A percentile compares a stretch with the other conserved stretches of the same genome.
phyloP scores from a whole-genome alignment of 2,113 vertebrate species.

The Dromiciops gliroides region DNA sequence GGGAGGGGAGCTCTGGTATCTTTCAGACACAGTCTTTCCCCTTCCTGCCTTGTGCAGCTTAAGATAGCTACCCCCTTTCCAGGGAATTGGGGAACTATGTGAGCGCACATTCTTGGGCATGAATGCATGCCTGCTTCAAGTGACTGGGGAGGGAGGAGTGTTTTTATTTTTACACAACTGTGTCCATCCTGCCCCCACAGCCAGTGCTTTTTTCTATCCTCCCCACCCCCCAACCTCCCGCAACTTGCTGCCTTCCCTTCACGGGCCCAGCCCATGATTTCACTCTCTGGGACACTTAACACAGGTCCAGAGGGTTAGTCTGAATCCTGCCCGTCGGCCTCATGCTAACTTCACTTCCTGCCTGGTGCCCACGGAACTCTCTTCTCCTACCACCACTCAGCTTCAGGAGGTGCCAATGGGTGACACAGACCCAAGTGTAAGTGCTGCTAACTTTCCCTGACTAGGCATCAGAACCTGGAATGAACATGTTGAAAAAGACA shows the following conservation, averaged over 20 bases:
- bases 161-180: not conserved
- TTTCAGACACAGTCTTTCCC: not conserved
- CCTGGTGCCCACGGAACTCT: constrained; percentile 54
- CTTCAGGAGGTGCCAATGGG: accelerated
- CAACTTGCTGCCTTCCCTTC: not conserved
- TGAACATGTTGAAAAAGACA: not conserved
- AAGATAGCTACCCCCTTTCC: too few species aligned
- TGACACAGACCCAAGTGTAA: constrained; percentile 76
- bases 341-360: constrained; percentile 73
- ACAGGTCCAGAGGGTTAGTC: constrained; percentile 91
- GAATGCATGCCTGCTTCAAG: not conserved
- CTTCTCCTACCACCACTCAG: accelerated
- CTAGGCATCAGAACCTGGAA: accelerated
- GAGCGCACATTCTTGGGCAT: not conserved
- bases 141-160: not conserved
- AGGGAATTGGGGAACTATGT: not conserved
- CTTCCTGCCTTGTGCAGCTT: not conserved
- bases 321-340: constrained; percentile 85
- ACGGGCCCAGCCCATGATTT: not conserved
- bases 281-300: not conserved
- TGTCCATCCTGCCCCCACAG: too few species aligned
- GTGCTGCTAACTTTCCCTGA: constrained; percentile 8
- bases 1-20: too few species aligned
- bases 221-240: not conserved
- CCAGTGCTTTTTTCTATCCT: not conserved